phyloP scores from a whole-genome alignment of 2,113 vertebrate species.

The Heloderma charlesbogerti region DNA sequence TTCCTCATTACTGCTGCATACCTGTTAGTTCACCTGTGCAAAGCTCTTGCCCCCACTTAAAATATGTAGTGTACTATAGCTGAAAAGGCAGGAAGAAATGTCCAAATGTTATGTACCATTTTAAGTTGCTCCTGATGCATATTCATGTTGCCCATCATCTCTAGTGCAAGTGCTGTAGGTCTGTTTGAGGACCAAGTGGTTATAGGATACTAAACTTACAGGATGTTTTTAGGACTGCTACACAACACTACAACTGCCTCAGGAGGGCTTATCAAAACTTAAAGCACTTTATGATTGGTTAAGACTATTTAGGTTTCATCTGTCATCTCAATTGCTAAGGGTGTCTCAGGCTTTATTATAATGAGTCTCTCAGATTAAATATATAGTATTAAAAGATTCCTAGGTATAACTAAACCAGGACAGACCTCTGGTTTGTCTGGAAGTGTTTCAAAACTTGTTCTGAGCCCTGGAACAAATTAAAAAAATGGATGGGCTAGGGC shows the following conservation, averaged over 20 bases:
- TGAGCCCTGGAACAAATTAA: background rate
- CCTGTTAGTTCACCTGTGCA: accelerated
- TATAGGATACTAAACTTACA: background rate
- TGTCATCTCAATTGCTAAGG: background rate
- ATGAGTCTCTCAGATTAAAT: background rate
- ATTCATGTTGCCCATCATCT: slow-evolving; percentile 2
- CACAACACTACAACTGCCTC: background rate
- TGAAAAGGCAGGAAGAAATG: background rate
- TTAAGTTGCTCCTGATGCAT: background rate
- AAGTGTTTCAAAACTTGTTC: background rate
- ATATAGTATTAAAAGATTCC: background rate
- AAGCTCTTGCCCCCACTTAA: background rate
- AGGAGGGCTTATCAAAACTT: background rate
- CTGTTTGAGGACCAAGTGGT: background rate
- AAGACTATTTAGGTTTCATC: background rate
- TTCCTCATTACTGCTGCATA: background rate
- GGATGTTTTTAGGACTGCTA: background rate
- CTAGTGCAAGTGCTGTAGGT: background rate
- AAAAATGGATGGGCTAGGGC: background rate
- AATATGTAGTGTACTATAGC: background rate
- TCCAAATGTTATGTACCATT: background rate
- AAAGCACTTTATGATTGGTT: background rate
- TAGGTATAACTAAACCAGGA: background rate
- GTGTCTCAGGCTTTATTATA: background rate
- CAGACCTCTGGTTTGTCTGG: background rate